phyloP scores from a whole-genome alignment of 1,140 invertebrate species.

The Penaeus indicus region DNA sequence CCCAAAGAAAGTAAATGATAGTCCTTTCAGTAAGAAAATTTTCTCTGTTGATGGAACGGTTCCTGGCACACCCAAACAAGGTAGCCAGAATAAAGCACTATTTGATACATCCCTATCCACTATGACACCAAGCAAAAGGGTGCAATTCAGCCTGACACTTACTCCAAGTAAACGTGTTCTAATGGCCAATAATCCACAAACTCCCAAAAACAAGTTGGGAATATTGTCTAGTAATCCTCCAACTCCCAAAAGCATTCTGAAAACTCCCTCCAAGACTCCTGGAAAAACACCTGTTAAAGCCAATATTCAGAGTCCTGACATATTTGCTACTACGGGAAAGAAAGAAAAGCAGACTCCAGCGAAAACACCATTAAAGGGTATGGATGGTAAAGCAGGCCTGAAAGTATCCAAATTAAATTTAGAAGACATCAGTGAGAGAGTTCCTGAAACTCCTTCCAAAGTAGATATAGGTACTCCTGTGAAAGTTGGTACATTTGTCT shows the following conservation, averaged over 20 bases:
- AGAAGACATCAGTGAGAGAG: background rate
- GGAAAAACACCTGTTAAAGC: slow-evolving; percentile 41
- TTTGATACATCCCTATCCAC: background rate
- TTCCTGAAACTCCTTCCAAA: slow-evolving; percentile 22
- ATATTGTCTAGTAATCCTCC: background rate
- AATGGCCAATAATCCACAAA: slow-evolving; percentile 8
- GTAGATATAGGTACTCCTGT: background rate
- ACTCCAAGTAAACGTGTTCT: slow-evolving; percentile 31
- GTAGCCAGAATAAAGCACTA: background rate
- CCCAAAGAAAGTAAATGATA: too few species aligned
- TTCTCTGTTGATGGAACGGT: too few species aligned
- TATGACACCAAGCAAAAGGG: slow-evolving; percentile 38
- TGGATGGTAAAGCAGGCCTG: background rate
- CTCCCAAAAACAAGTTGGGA: slow-evolving; percentile 36
- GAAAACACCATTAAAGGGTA: background rate
- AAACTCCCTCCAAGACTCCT: slow-evolving; percentile 45
- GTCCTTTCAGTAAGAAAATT: too few species aligned
- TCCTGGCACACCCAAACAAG: background rate
- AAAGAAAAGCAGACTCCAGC: background rate
- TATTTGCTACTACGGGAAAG: background rate
- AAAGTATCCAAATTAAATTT: background rate
- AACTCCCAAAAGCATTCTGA: slow-evolving; percentile 51
- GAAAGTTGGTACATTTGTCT: slow-evolving; percentile 36
- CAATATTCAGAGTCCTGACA: slow-evolving; percentile 30
- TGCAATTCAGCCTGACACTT: slow-evolving; percentile 30